Evolutionary conservation across 2,113 vertebrate genomes (phyloP).

Genomic region (Sceloporus undulatus): DNA sequence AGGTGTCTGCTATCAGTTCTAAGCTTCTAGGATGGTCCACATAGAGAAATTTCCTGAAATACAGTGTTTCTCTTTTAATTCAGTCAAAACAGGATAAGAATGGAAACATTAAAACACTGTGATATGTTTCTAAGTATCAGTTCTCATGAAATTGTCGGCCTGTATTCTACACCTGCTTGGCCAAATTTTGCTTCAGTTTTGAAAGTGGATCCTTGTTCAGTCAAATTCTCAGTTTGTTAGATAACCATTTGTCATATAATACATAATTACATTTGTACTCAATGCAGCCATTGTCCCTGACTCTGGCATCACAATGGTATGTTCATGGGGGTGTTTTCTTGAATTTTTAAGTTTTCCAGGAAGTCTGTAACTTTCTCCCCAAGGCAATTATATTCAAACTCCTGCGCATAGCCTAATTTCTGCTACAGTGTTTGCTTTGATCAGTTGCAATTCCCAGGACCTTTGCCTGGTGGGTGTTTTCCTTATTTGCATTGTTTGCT

Average conservation of each 20-base stretch:
- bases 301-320: constrained; percentile 26
- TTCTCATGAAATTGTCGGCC: neutral
- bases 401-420: neutral
- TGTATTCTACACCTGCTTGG: neutral
- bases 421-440: neutral
- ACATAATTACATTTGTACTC: constrained; percentile 38
- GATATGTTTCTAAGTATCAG: neutral
- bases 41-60: neutral
- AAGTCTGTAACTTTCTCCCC: neutral
- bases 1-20: neutral
- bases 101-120: neutral
- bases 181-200: constrained; percentile 20
- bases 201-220: constrained; percentile 4
- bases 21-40: neutral
- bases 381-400: constrained; percentile 18
- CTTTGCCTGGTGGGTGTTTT: neutral
- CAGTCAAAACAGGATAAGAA: neutral
- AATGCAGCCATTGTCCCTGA: constrained; percentile 57
- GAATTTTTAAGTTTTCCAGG: neutral
- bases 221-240: neutral
- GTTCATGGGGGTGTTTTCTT: constrained; percentile 21
- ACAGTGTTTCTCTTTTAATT: neutral
- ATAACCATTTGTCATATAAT: constrained; percentile 37
- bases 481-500: constrained; percentile 6
- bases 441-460: constrained; percentile 1